Base-by-base conservation (phyloP, 2,113 vertebrate species). In the Otis tarda region DNA sequence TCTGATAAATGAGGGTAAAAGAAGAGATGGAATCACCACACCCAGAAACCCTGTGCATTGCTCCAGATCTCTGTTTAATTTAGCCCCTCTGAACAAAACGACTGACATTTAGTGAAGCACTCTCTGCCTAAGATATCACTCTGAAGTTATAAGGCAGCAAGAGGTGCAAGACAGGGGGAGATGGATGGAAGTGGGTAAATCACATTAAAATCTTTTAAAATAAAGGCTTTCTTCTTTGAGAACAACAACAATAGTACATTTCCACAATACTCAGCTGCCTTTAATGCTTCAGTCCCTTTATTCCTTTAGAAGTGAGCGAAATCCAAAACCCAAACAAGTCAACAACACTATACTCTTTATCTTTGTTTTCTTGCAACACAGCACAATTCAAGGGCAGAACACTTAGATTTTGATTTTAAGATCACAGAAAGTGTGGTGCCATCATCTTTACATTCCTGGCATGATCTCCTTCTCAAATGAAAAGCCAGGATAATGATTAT, bases 61-160 rank as follows among this genome's bases (percentile, higher is more conserved):
- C 63, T 87, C 78, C 78, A 76, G 82, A 79, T 83, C 63, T 97
- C 39, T 17, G 77, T 93, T 95, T 85, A 60, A 65, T 83, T 96
- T 89, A 85, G 92, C 57, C 13, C 50, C 15, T 67, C 50, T 89
- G 75, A 87, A 74, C 50, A 96, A 95, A 94, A 90, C 22, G 35
- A 93, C 52, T 4, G 27, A 64, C 52, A 82, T 81, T 93, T 79
- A 93, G 50, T 67, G 68, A 96, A 71, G 56, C 23, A n/a, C 56
- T 41, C n/a, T 91, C 67, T 83, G 83, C 11, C 5, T 83, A 57
- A 71, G 45, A 64, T 41, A 84, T 25, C 15, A 24, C 56, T 79
- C 57, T 84, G 65, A 94, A 97, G 90, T 94, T 86, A 79, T 6
- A 41, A 30, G 33, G 43, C 19, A 73, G 91, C 27, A 47, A 65